A percentile compares a stretch with the other conserved stretches of the same genome.
phyloP scores from a whole-genome alignment of 64 coral and sea anemone species.

The Stichodactyla helianthus region DNA sequence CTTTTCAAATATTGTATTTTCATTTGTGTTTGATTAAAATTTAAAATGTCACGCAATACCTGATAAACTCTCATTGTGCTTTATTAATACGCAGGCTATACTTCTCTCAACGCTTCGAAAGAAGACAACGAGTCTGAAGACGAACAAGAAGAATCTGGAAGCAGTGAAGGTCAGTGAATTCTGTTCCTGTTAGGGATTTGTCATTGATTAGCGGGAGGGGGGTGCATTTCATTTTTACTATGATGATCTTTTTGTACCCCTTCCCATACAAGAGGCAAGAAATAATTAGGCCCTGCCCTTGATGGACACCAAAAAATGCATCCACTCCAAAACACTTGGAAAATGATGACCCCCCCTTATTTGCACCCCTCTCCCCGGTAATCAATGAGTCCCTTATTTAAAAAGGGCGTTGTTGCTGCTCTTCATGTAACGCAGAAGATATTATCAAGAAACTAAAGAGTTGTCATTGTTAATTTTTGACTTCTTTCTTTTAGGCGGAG shows the following conservation, averaged over 20 bases:
- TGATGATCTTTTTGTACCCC: neutral
- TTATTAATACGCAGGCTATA: neutral
- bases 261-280: too few relatives aligned
- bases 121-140: conserved; percentile 8
- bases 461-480: neutral
- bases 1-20: too few relatives aligned
- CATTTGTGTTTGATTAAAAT: too few relatives aligned
- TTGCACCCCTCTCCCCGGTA: too few relatives aligned
- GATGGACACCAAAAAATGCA: too few relatives aligned
- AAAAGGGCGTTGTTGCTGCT: neutral
- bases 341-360: too few relatives aligned
- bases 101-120: neutral
- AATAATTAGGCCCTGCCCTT: too few relatives aligned
- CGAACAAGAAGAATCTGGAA: neutral
- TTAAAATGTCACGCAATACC: too few relatives aligned
- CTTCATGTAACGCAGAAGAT: neutral
- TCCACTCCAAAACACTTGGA: too few relatives aligned
- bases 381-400: too few relatives aligned
- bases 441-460: neutral
- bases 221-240: neutral
- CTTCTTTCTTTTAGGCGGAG: neutral
- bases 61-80: too few relatives aligned
- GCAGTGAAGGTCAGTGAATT: conserved; percentile 2
- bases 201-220: neutral
- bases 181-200: neutral